Conservation (phyloP, 2,888 invertebrate genomes). For the Nomada ruficornis region DNA sequence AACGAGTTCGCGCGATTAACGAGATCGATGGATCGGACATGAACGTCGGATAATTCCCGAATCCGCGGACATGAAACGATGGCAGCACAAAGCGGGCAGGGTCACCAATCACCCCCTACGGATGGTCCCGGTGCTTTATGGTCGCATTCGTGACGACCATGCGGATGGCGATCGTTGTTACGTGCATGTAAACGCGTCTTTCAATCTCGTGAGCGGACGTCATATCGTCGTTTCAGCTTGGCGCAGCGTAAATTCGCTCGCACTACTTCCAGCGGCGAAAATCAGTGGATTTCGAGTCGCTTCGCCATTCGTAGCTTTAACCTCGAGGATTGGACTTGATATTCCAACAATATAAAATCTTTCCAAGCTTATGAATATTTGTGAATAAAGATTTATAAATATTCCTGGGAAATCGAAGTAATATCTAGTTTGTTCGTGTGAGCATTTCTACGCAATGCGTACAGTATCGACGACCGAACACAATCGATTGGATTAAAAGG, state of each 20-base stretch:
- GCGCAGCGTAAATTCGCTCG: conserved; percentile 32
- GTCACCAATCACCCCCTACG: conserved; percentile 59
- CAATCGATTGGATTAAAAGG: conserved; percentile 8
- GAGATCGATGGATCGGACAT: conserved; percentile 30
- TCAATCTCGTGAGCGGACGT: conserved; percentile 56
- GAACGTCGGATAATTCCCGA: conserved; percentile 52
- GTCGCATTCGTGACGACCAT: conserved; percentile 32
- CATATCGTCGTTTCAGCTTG: conserved; percentile 37
- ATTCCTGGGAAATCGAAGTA: conserved; percentile 5
- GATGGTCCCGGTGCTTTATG: conserved; percentile 55
- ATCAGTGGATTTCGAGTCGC: background rate
- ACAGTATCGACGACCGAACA: background rate
- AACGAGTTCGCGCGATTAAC: conserved; percentile 48
- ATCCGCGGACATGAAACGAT: conserved; percentile 46
- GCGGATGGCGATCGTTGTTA: conserved; percentile 16
- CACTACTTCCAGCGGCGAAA: conserved; percentile 30
- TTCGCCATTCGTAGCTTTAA: background rate
- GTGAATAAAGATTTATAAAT: background rate
- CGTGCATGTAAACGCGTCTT: conserved; percentile 44
- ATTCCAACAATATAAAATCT: too few species aligned
- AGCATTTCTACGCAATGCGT: conserved; percentile 5
- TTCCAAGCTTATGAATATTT: too few species aligned
- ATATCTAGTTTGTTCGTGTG: conserved; percentile 15
- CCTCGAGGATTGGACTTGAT: background rate
- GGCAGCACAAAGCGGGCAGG: conserved; percentile 40